These are phyloP conservation scores for Drosophila suzukii DNA, from an alignment of 1,140 invertebrate genomes.

Conservation along the genomic window DNA sequence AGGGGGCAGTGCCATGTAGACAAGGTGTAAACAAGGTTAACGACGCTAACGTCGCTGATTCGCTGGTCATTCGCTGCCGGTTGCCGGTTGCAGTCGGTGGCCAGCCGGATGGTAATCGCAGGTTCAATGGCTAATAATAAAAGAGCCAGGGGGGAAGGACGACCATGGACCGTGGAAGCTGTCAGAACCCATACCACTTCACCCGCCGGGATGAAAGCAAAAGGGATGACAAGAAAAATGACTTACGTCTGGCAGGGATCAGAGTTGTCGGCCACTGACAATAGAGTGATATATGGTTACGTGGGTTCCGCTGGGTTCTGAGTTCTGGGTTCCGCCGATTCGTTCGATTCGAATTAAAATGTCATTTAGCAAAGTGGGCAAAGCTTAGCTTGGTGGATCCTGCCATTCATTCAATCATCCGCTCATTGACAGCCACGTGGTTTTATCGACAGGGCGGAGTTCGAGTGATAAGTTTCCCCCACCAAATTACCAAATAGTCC, in stretches of 20 bases:
- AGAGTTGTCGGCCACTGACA: conserved; percentile 28
- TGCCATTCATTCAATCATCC: conserved; percentile 59
- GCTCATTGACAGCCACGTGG: conserved; percentile 23
- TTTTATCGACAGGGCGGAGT: background rate
- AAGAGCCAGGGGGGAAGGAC: background rate
- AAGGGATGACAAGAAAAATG: conserved; percentile 65
- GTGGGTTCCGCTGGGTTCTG: background rate
- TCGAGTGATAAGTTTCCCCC: too few relatives aligned
- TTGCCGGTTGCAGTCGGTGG: conserved; percentile 5
- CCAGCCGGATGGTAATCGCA: conserved; percentile 28
- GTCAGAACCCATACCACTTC: too few relatives aligned
- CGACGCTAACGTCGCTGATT: conserved; percentile 21
- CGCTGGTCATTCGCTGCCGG: conserved; percentile 15
- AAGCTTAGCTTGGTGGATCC: conserved; percentile 12
- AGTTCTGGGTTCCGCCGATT: background rate
- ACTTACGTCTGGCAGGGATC: conserved; percentile 31
- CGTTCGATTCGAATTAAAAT: conserved; percentile 45
- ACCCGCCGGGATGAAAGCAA: background rate
- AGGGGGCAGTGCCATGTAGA: conserved; percentile 51
- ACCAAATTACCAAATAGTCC: too few relatives aligned
- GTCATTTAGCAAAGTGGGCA: conserved; percentile 55
- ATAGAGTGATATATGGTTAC: conserved; percentile 53
- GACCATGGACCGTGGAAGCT: background rate
- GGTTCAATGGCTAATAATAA: conserved; percentile 55
- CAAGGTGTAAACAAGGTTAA: conserved; percentile 77